A percentile compares a stretch with the other conserved stretches of the same genome.
Evolutionary conservation across 2,113 vertebrate genomes (phyloP).

Genomic region (Nettapus auritus): DNA sequence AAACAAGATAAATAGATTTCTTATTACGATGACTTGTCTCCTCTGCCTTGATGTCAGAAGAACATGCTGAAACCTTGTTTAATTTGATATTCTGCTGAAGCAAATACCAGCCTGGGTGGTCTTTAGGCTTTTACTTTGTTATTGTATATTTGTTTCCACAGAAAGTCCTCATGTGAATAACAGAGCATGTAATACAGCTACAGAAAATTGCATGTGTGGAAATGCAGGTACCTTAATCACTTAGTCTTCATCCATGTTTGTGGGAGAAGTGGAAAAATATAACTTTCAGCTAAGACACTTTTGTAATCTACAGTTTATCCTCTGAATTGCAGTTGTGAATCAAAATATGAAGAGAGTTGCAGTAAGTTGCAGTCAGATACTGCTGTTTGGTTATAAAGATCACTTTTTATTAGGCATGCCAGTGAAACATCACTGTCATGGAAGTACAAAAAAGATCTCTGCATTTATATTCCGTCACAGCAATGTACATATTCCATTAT

Average conservation of each 20-base stretch:
- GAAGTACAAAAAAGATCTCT: background rate
- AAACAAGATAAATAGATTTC: conserved; percentile 56
- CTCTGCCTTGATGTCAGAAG: background rate
- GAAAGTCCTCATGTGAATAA: background rate
- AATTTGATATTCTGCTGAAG: background rate
- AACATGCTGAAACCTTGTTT: background rate
- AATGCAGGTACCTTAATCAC: background rate
- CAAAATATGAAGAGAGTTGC: background rate
- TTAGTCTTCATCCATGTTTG: background rate
- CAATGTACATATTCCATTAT: background rate
- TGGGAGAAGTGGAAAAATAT: background rate
- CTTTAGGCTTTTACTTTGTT: background rate
- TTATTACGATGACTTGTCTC: conserved; percentile 31
- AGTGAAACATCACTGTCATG: background rate
- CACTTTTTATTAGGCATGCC: background rate
- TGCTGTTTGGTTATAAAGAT: background rate
- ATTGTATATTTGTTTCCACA: background rate
- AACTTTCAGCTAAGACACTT: background rate
- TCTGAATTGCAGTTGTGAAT: background rate
- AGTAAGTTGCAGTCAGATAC: background rate
- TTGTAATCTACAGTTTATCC: background rate
- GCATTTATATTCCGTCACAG: background rate
- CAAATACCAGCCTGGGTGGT: background rate
- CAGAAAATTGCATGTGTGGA: background rate
- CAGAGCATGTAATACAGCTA: background rate